Conservation (phyloP, 2,888 invertebrate genomes). For the Corbicula japonica region DNA sequence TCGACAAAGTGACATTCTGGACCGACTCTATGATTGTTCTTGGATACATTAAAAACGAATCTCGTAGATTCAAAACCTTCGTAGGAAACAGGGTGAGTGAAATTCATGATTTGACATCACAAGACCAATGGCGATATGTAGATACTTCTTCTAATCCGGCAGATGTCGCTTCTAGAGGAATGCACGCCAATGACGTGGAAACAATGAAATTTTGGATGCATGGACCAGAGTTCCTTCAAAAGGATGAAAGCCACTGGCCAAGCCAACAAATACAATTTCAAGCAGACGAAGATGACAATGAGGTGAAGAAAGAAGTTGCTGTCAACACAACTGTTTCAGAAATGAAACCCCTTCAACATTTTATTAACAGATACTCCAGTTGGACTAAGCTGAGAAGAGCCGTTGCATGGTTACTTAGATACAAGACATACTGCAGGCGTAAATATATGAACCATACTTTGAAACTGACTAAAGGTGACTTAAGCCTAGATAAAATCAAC, state of each 20-base stretch:
- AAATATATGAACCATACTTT: conserved; percentile 5
- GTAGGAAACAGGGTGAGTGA: conserved; percentile 39
- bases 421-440: conserved; percentile 23
- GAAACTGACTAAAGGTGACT: neutral
- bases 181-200: neutral
- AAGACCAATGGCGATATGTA: conserved; percentile 48
- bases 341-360: neutral
- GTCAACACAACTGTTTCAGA: conserved; percentile 16
- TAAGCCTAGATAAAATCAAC: neutral
- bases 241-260: conserved; percentile 29
- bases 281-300: conserved; percentile 22
- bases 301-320: conserved; percentile 32
- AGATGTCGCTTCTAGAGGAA: conserved; percentile 40
- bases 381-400: conserved; percentile 32
- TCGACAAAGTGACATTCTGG: conserved; percentile 45
- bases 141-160: conserved; percentile 38
- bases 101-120: conserved; percentile 35
- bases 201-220: conserved; percentile 26
- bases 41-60: conserved; percentile 46
- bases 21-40: conserved; percentile 50
- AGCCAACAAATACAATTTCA: neutral
- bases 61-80: conserved; percentile 53
- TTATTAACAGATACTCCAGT: conserved; percentile 27
- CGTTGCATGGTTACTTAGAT: conserved; percentile 30
- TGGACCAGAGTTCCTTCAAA: conserved; percentile 39